Conservation (phyloP, 2,888 invertebrate genomes). For the Muscina levida region DNA sequence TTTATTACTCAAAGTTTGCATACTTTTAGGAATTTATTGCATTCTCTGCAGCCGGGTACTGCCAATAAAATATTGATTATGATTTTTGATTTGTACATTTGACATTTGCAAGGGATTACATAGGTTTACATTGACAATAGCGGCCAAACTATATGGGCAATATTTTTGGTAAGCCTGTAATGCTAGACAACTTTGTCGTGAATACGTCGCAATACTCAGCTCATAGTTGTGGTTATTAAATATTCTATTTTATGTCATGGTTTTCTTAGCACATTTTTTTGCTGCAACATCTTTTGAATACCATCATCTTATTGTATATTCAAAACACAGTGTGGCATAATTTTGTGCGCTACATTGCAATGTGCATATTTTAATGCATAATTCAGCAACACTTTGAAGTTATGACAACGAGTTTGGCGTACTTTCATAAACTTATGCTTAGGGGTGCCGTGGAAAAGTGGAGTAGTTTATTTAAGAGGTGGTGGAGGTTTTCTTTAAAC, state of each 20-base stretch:
- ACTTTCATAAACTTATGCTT: constrained; percentile 12
- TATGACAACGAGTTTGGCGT: constrained; percentile 6
- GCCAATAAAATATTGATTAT: constrained; percentile 14
- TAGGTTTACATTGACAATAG: no score
- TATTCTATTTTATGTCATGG: not conserved
- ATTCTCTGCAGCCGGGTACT: constrained; percentile 21
- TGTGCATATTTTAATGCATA: not conserved
- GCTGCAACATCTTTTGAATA: not conserved
- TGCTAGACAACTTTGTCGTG: no score
- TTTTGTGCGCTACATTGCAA: not conserved
- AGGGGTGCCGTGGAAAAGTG: no score
- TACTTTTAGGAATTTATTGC: constrained; percentile 25
- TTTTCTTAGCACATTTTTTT: not conserved
- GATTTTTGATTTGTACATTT: constrained; percentile 7
- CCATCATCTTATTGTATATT: not conserved
- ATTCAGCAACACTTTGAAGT: constrained; percentile 15
- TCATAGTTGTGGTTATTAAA: no score
- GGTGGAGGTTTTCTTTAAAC: no score
- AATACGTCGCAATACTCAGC: no score
- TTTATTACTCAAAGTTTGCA: constrained; percentile 38
- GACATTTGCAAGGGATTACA: not conserved
- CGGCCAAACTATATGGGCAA: no score
- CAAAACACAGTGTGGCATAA: constrained; percentile 19
- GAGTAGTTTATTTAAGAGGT: no score
- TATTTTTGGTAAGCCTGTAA: not conserved